phyloP scores from a whole-genome alignment of 2,888 invertebrate genomes.

The Amphipoea oculea region DNA sequence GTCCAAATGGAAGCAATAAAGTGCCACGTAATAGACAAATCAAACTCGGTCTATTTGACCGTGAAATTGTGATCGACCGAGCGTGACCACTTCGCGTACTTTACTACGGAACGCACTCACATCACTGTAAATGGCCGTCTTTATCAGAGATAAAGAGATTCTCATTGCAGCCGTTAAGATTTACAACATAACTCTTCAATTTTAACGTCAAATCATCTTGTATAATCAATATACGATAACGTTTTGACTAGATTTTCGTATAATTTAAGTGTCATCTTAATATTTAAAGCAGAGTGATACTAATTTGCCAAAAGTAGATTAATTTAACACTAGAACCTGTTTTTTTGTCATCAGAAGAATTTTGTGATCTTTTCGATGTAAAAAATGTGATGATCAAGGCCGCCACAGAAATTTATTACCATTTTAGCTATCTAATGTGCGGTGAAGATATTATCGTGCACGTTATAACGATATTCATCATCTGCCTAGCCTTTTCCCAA shows the following conservation, averaged over 20 bases:
- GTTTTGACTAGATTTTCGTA: slow-evolving; percentile 3
- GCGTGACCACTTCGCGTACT: slow-evolving; percentile 83
- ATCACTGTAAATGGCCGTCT: slow-evolving; percentile 58
- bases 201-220: slow-evolving; percentile 7
- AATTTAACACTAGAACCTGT: slow-evolving; percentile 12
- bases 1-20: slow-evolving; percentile 78
- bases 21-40: slow-evolving; percentile 82
- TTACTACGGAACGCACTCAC: slow-evolving; percentile 73
- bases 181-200: slow-evolving; percentile 1
- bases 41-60: slow-evolving; percentile 85
- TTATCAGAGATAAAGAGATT: slow-evolving; percentile 41
- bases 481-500: no score
- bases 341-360: background rate
- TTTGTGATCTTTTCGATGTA: slow-evolving; percentile 15
- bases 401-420: slow-evolving; percentile 25
- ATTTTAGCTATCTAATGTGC: slow-evolving; percentile 9
- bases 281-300: background rate
- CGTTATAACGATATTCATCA: background rate
- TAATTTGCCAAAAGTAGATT: background rate
- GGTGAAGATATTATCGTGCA: background rate
- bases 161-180: background rate
- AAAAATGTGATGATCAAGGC: slow-evolving; percentile 50
- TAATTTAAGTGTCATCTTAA: background rate
- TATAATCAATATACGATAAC: background rate
- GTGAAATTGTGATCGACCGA: slow-evolving; percentile 85